phyloP scores from a whole-genome alignment of 2,888 invertebrate genomes.

The Agrochola macilenta region DNA sequence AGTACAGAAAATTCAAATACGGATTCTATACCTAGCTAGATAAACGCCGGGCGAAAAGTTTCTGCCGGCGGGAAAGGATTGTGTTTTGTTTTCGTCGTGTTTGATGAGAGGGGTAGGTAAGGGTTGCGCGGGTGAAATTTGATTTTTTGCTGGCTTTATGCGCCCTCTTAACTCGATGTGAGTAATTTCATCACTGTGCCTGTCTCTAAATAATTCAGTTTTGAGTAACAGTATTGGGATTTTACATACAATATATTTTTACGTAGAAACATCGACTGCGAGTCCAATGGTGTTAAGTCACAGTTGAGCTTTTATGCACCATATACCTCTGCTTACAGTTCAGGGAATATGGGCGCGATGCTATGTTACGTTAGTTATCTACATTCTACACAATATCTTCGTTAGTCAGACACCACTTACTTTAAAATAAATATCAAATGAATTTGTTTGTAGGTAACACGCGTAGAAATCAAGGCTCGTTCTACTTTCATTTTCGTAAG shows the following conservation, averaged over 20 bases:
- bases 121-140: too few relatives aligned
- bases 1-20: too few relatives aligned
- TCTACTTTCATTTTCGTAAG: not conserved
- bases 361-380: not conserved
- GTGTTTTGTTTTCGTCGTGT: too few relatives aligned
- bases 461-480: too few relatives aligned
- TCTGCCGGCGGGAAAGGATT: too few relatives aligned
- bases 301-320: not conserved
- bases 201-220: conserved; percentile 34
- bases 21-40: too few relatives aligned
- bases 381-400: not conserved
- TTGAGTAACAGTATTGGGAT: not conserved
- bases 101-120: too few relatives aligned
- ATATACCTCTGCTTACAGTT: not conserved
- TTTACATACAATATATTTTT: not conserved
- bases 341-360: not conserved
- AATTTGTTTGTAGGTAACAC: not conserved
- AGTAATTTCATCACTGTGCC: conserved; percentile 23
- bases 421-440: not conserved
- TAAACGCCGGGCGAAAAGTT: too few relatives aligned
- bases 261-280: not conserved
- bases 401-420: not conserved
- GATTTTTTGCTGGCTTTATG: too few relatives aligned
- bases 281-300: not conserved
- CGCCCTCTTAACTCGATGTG: conserved; percentile 42